Percentiles rank a stretch among this genome's conserved stretches.
These are phyloP conservation scores for Lagocephalus sceleratus DNA, from an alignment of 2,797 vertebrate genomes.

Conservation along the genomic window DNA sequence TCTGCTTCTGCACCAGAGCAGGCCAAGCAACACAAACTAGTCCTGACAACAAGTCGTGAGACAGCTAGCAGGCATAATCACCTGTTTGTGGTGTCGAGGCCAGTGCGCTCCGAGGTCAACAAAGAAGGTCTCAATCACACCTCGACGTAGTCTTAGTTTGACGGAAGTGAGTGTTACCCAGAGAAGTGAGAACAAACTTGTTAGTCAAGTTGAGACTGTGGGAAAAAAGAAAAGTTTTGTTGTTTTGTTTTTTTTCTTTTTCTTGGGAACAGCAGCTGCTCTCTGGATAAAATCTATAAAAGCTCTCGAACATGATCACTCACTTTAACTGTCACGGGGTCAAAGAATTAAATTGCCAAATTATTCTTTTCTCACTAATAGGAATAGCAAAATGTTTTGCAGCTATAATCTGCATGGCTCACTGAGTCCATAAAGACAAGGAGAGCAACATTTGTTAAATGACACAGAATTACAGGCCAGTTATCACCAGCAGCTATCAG, in stretches of 20 bases:
- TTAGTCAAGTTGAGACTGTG: conserved; percentile 25
- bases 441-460: conserved; percentile 19
- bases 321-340: conserved; percentile 8
- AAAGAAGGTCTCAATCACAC: conserved; percentile 55
- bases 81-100: conserved; percentile 58
- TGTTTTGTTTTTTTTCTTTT: too few relatives aligned
- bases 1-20: conserved; percentile 13
- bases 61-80: conserved; percentile 57
- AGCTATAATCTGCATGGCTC: conserved; percentile 7
- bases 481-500: conserved; percentile 32
- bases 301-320: conserved; percentile 1
- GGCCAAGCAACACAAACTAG: conserved; percentile 49
- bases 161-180: conserved; percentile 11
- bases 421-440: conserved; percentile 1
- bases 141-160: conserved; percentile 15
- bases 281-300: conserved; percentile 41
- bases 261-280: conserved; percentile 2
- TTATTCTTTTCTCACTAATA: not conserved
- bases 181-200: conserved; percentile 41
- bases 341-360: conserved; percentile 34
- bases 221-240: too few relatives aligned
- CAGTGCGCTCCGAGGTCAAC: conserved; percentile 28
- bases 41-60: conserved; percentile 47
- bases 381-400: not conserved
- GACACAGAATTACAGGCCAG: conserved; percentile 22